These are phyloP conservation scores for Lophius piscatorius DNA, from an alignment of 2,113 vertebrate species.

Conservation along the genomic window DNA sequence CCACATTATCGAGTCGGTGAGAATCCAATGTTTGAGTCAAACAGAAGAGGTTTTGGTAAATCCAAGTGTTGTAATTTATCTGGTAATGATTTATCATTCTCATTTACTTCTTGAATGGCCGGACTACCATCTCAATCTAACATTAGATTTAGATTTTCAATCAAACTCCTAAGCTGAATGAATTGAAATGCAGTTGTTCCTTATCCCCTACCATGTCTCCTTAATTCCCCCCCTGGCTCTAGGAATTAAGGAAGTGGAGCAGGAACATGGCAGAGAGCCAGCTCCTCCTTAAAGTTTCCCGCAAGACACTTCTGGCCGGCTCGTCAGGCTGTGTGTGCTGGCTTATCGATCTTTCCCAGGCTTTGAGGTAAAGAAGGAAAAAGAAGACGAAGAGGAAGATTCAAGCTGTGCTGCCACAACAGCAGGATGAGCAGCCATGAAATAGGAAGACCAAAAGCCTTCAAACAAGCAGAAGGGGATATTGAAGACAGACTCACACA, in stretches of 20 bases:
- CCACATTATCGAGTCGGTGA: too few species aligned
- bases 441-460: conserved; percentile 30
- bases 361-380: conserved; percentile 51
- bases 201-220: conserved; percentile 34
- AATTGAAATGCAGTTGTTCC: conserved; percentile 19
- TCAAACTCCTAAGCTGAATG: conserved; percentile 36
- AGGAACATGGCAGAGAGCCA: conserved; percentile 42
- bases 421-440: conserved; percentile 33
- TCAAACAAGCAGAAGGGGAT: too few species aligned
- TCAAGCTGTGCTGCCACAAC: conserved; percentile 56
- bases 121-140: conserved; percentile 12
- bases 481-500: too few species aligned
- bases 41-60: conserved; percentile 5
- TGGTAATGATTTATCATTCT: conserved; percentile 30
- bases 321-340: conserved; percentile 51
- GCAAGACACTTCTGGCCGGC: conserved; percentile 48
- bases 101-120: conserved; percentile 18
- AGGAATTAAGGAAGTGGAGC: conserved; percentile 49
- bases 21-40: too few species aligned
- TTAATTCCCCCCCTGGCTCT: conserved; percentile 39
- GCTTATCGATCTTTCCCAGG: conserved; percentile 74
- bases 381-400: conserved; percentile 32
- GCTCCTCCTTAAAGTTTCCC: conserved; percentile 53
- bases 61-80: conserved; percentile 25
- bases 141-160: conserved; percentile 46